phyloP scores from a whole-genome alignment of 2,888 invertebrate species.

The Notodonta dromedarius region DNA sequence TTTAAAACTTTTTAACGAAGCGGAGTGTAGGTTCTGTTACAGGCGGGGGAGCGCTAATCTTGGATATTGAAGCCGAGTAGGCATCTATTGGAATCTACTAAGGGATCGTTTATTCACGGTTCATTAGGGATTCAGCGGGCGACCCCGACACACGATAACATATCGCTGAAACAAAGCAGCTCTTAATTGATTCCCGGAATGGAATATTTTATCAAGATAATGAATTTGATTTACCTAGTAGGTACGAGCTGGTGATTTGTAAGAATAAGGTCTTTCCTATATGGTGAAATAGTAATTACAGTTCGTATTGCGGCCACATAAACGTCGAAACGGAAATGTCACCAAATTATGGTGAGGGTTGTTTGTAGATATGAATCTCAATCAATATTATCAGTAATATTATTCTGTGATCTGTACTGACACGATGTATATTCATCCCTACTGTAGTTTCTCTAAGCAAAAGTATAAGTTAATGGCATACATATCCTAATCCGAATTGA shows the following conservation, averaged over 20 bases:
- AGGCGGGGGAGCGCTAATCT: conserved; percentile 14
- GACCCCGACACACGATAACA: conserved; percentile 47
- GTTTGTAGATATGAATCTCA: neutral
- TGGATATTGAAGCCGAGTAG: conserved; percentile 31
- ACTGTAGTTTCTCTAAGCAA: too few species aligned
- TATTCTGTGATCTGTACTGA: too few species aligned
- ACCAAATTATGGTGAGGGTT: neutral
- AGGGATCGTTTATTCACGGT: conserved; percentile 51
- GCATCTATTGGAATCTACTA: conserved; percentile 49
- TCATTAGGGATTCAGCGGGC: conserved; percentile 60
- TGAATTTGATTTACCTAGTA: neutral
- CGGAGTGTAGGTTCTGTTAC: neutral
- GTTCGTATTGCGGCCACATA: neutral
- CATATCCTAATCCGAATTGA: too few species aligned
- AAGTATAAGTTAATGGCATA: too few species aligned
- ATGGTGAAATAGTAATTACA: neutral
- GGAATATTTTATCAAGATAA: conserved; percentile 12
- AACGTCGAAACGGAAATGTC: neutral
- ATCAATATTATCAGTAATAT: too few species aligned
- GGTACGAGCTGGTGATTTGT: neutral
- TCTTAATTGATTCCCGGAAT: conserved; percentile 15
- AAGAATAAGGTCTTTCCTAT: neutral
- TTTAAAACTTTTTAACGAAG: neutral
- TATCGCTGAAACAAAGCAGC: conserved; percentile 41
- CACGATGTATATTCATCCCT: too few species aligned